Base-by-base conservation (phyloP, 2,113 vertebrate species). In the Myrmophylax atrothorax region DNA sequence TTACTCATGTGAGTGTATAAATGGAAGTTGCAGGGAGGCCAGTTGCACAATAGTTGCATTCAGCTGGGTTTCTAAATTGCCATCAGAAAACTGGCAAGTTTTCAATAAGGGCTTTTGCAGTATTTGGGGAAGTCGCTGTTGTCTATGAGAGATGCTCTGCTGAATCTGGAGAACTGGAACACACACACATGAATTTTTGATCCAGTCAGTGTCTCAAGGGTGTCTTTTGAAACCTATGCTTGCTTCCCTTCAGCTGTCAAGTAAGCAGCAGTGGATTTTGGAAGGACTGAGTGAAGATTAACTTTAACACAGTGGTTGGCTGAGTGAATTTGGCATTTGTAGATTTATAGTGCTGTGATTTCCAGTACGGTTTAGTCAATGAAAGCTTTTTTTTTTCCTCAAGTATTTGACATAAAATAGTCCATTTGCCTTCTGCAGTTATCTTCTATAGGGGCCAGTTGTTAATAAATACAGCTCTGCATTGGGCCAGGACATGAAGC, bases 1-100 rank as follows among this genome's bases (percentile, higher is more conserved):
- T 85, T 58, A 11, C 88, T 93, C 42, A 7, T 78, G 79, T 70
- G 83, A 83, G 72, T 10, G 69, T 86, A 31, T 94, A 95, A 87
- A 95, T 78, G 85, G 85, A 94, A 93, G 87, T 87, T 90, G 85
- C 63, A 85, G 90, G 68, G 59, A 93, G 75, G 87, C 83, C 68
- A 14, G 20, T 5, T 24, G 85, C 72, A 96, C 86, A 96, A 92
- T 90, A 82, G 93, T 40, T 11, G 3, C 92, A 89, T 92, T 96
- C 94, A 96, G 68, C 60, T 42, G 46, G 47, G 64, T 59, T 94
- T 84, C 90, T 70, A 66, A 85, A 86, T 72, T 94, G 90, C 69
- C 68, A 12, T 47, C 0, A 0, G 92, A 84, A 88, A 94, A 47
- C 76, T 95, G 92, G 70, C 93, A 55, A 73, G 47, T 56, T 58